phyloP scores from a whole-genome alignment of 1,140 invertebrate genomes.

The Drosophila chauvacae region DNA sequence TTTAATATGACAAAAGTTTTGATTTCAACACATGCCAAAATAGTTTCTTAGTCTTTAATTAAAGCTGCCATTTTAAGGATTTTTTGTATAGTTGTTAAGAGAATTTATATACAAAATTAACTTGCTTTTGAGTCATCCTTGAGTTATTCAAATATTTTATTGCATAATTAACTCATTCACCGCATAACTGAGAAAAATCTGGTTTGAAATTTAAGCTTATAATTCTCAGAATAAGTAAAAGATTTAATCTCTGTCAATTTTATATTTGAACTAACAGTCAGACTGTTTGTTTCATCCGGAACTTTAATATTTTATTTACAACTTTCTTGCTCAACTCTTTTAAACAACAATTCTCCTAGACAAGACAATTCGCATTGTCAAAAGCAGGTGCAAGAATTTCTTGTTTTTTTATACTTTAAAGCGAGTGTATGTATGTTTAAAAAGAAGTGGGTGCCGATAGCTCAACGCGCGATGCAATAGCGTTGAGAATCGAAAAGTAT shows the following conservation, averaged over 20 bases:
- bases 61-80: neutral
- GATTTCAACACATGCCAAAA: constrained; percentile 16
- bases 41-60: neutral
- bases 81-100: neutral
- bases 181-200: too few species aligned
- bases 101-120: neutral
- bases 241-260: neutral
- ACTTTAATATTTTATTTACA: constrained; percentile 37
- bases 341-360: constrained; percentile 25
- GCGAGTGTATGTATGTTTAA: constrained; percentile 12
- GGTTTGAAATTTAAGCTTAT: neutral
- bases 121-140: neutral
- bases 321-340: constrained; percentile 9
- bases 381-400: constrained; percentile 23
- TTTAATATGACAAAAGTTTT: constrained; percentile 15
- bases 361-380: constrained; percentile 21
- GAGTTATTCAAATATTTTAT: neutral
- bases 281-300: neutral
- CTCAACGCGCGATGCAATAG: too few species aligned
- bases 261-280: neutral
- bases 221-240: neutral
- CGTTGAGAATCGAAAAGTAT: too few species aligned
- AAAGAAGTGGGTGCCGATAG: too few species aligned
- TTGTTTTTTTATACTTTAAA: constrained; percentile 33
- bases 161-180: neutral